phyloP scores from a whole-genome alignment of 2,888 invertebrate genomes.

The Netelia inedita region DNA sequence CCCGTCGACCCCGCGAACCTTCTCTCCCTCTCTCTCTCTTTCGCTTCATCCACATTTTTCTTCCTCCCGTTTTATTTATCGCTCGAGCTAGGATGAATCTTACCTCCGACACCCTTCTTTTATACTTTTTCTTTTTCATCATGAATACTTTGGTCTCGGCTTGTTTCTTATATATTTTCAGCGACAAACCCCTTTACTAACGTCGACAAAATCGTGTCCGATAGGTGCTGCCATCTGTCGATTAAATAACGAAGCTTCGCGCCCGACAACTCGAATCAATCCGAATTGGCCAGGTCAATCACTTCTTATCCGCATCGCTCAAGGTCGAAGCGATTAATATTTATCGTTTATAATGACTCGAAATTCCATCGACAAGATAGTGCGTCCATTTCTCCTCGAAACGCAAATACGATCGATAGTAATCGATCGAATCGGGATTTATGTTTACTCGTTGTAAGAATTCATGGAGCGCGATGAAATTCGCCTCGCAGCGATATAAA shows the following conservation, averaged over 20 bases:
- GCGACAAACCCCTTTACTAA: neutral
- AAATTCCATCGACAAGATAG: neutral
- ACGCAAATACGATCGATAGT: neutral
- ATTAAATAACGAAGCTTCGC: too few species aligned
- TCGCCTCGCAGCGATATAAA: constrained; percentile 36
- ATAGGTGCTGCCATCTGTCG: neutral
- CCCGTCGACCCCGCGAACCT: constrained; percentile 29
- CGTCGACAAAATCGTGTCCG: neutral
- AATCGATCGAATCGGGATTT: constrained; percentile 45
- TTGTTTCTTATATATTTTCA: constrained; percentile 26
- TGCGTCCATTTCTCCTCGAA: neutral
- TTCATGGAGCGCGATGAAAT: constrained; percentile 60
- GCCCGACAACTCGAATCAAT: too few species aligned
- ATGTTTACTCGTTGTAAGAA: constrained; percentile 65
- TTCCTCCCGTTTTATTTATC: constrained; percentile 53
- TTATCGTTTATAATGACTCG: neutral
- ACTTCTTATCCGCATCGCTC: neutral
- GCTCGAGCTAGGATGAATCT: constrained; percentile 54
- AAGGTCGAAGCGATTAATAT: neutral
- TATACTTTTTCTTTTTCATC: constrained; percentile 35
- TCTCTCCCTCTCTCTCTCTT: constrained; percentile 39
- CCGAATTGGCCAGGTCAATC: too few species aligned
- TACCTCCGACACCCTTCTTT: constrained; percentile 38
- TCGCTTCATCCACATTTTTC: constrained; percentile 38
- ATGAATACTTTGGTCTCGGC: constrained; percentile 10